These are phyloP conservation scores for Paratrypauchen microcephalus DNA, from an alignment of 2,797 vertebrate genomes.

Conservation along the genomic window DNA sequence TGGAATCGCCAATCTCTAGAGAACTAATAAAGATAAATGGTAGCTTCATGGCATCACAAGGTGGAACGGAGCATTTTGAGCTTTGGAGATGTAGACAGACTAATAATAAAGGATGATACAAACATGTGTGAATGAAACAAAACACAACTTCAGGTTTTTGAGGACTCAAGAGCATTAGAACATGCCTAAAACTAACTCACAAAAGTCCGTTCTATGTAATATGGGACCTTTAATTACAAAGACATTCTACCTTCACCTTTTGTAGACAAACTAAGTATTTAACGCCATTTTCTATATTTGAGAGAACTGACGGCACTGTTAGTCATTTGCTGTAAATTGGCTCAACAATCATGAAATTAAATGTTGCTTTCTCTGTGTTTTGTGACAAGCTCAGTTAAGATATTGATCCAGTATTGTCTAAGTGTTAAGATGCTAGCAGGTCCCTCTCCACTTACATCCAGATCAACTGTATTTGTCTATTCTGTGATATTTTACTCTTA, in stretches of 20 bases:
- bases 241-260: constrained; percentile 8
- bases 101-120: too few species aligned
- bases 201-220: too few species aligned
- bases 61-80: too few species aligned
- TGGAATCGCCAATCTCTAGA: too few species aligned
- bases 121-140: too few species aligned
- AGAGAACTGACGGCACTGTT: constrained; percentile 8
- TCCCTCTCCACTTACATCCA: constrained; percentile 1
- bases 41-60: too few species aligned
- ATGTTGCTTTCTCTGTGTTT: constrained; percentile 15
- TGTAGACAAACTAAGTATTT: constrained; percentile 11
- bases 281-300: constrained; percentile 5
- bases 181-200: too few species aligned
- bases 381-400: neutral
- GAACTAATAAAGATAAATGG: too few species aligned
- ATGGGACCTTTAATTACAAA: too few species aligned
- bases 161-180: too few species aligned
- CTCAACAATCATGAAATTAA: constrained; percentile 12
- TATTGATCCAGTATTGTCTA: neutral
- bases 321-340: constrained; percentile 36
- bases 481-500: neutral
- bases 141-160: too few species aligned
- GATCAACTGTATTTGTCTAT: neutral
- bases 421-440: neutral
- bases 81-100: too few species aligned